These are phyloP conservation scores for Neria commutata DNA, from an alignment of 2,888 invertebrate genomes.

Conservation along the genomic window DNA sequence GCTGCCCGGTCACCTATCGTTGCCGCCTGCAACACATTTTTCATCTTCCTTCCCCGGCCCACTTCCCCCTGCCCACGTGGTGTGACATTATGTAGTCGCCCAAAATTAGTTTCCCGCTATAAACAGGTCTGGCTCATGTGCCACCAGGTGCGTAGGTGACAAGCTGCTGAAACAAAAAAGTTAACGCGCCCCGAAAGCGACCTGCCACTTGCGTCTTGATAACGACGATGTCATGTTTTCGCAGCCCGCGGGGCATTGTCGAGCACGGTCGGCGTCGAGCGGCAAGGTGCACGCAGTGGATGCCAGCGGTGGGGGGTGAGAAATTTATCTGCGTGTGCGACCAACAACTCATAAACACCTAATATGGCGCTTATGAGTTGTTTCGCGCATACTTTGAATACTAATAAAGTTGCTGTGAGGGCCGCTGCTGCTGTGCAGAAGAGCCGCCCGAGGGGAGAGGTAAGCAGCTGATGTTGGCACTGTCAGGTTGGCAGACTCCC, in stretches of 20 bases:
- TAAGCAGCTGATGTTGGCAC: conserved; percentile 20
- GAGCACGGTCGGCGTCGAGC: background rate
- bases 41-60: too few relatives aligned
- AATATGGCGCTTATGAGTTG: conserved; percentile 43
- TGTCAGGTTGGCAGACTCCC: background rate
- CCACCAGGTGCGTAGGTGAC: background rate
- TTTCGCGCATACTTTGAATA: conserved; percentile 38
- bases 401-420: conserved; percentile 38
- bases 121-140: background rate
- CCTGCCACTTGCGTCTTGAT: too few relatives aligned
- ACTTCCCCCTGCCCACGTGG: too few relatives aligned
- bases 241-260: too few relatives aligned
- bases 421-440: conserved; percentile 18
- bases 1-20: too few relatives aligned
- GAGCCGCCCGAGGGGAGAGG: conserved; percentile 3
- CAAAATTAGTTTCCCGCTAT: too few relatives aligned
- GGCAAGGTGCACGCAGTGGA: background rate
- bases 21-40: too few relatives aligned
- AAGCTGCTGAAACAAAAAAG: background rate
- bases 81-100: too few relatives aligned
- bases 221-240: too few relatives aligned
- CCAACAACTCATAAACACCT: conserved; percentile 44
- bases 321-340: conserved; percentile 8
- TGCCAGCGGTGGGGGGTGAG: background rate
- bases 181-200: background rate